Percentiles rank a stretch among this genome's conserved stretches.
These are phyloP conservation scores for Onychomys leucogaster DNA, from an alignment of 2,797 vertebrate genomes.

Conservation along the genomic window DNA sequence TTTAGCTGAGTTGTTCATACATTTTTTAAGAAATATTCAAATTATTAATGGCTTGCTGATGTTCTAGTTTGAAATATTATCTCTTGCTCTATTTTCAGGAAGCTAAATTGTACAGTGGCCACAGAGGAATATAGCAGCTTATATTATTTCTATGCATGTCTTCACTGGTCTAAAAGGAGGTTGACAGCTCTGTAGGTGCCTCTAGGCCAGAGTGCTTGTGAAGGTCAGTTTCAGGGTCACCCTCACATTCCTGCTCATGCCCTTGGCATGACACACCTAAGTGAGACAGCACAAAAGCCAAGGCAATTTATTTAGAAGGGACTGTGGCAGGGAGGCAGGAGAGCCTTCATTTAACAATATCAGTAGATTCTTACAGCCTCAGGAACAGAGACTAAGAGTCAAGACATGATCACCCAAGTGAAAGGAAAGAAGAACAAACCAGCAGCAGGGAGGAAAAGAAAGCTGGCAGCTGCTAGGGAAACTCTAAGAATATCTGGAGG, in stretches of 20 bases:
- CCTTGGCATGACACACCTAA: neutral
- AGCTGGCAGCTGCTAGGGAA: neutral
- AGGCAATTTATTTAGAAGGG: neutral
- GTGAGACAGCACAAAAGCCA: neutral
- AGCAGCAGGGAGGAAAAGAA: neutral
- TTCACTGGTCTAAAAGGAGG: neutral
- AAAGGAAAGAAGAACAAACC: neutral
- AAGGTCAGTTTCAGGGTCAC: conserved; percentile 5
- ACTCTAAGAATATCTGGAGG: conserved; percentile 1
- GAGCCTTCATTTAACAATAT: neutral
- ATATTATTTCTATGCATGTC: conserved; percentile 25
- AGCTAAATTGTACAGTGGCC: conserved; percentile 20
- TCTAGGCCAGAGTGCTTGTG: neutral
- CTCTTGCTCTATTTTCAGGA: conserved; percentile 53
- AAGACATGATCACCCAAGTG: neutral
- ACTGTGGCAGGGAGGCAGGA: too few species aligned
- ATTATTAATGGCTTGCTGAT: neutral
- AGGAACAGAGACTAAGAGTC: neutral
- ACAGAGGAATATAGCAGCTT: neutral
- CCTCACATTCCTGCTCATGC: neutral
- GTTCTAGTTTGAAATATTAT: conserved; percentile 40
- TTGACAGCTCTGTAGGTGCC: neutral
- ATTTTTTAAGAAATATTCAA: neutral
- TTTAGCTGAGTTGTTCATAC: neutral
- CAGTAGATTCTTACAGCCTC: neutral